Evolutionary conservation across 2,888 invertebrate genomes (phyloP).

Genomic region (Apamea sordens): DNA sequence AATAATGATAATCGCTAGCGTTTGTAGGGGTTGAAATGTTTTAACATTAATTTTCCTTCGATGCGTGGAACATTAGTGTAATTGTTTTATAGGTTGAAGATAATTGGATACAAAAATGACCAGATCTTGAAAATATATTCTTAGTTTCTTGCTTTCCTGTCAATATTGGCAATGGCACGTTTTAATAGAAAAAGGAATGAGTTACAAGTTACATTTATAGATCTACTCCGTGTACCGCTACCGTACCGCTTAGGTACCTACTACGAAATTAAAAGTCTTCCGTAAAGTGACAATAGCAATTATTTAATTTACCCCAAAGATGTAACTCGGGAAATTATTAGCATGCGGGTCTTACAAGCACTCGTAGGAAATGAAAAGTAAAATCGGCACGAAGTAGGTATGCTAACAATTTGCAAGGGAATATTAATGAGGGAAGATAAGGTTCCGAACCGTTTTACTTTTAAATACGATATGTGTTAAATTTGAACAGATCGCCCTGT

Average conservation of each 20-base stretch:
- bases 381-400: conserved; percentile 72
- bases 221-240: not conserved
- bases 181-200: not conserved
- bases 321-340: conserved; percentile 45
- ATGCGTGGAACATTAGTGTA: not conserved
- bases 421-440: conserved; percentile 86
- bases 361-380: conserved; percentile 66
- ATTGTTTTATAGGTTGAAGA: not conserved
- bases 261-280: not conserved
- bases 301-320: conserved; percentile 35
- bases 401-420: conserved; percentile 80
- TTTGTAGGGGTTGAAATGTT: not conserved
- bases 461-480: conserved; percentile 89
- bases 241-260: not conserved
- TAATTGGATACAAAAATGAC: not conserved
- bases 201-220: not conserved
- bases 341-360: conserved; percentile 31
- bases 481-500: conserved; percentile 88
- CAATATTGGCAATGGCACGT: not conserved
- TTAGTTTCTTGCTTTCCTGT: not conserved
- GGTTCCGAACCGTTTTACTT: conserved; percentile 86
- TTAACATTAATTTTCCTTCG: not conserved
- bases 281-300: conserved; percentile 13
- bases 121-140: not conserved
- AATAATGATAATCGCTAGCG: not conserved